Percentiles rank a stretch among this genome's conserved stretches.
phyloP scores from a whole-genome alignment of 2,888 invertebrate species.

The Cancer borealis region DNA sequence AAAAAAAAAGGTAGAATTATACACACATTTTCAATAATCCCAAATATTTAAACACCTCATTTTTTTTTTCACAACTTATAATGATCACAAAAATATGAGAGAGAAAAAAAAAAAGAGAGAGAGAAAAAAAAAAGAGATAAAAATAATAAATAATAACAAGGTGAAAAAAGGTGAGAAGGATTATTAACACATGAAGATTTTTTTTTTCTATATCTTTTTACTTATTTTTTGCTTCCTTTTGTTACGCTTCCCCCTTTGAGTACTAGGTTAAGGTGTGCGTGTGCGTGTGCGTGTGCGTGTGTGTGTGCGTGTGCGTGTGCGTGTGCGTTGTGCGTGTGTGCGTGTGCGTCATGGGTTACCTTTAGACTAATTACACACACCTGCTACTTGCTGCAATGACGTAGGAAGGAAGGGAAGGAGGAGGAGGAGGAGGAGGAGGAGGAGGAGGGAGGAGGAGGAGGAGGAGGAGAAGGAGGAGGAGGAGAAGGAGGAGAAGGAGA shows the following conservation, averaged over 20 bases:
- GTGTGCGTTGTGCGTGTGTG: no score
- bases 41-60: no score
- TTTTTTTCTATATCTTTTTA: no score
- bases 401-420: neutral
- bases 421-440: slow-evolving; percentile 12
- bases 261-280: neutral
- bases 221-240: no score
- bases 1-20: no score
- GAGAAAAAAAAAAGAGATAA: neutral
- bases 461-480: slow-evolving; percentile 22
- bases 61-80: no score
- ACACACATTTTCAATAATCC: no score
- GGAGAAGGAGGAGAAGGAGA: neutral
- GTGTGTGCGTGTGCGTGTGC: no score
- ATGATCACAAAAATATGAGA: neutral
- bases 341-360: neutral
- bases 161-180: slow-evolving; percentile 14
- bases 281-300: no score
- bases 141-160: neutral
- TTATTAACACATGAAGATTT: no score
- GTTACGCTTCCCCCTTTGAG: neutral
- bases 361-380: no score
- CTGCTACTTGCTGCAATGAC: no score
- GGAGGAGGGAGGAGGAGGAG: neutral
- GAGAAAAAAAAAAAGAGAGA: neutral